phyloP scores from a whole-genome alignment of 2,113 vertebrate genomes.

The Ranitomeya variabilis region DNA sequence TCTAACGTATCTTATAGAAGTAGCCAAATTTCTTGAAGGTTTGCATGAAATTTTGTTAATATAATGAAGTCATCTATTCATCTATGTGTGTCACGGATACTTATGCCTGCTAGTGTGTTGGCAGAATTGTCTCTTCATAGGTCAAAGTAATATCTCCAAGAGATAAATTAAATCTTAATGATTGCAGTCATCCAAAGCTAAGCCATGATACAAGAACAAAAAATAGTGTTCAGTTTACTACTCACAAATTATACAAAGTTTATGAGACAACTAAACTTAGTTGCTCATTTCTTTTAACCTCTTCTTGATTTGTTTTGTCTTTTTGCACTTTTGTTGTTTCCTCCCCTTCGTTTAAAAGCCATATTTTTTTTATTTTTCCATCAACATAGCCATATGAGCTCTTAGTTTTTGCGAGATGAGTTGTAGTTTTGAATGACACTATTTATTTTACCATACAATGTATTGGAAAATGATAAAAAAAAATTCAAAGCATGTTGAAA shows the following conservation, averaged over 20 bases:
- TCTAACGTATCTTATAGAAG: neutral
- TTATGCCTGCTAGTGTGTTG: constrained; percentile 31
- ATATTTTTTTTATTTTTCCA: no score
- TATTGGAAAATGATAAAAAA: no score
- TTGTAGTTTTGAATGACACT: no score
- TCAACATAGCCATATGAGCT: no score
- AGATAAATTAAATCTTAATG: constrained; percentile 49
- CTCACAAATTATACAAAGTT: neutral
- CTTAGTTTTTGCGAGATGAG: no score
- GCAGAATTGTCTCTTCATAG: constrained; percentile 33
- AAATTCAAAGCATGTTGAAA: no score
- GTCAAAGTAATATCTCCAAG: constrained; percentile 42
- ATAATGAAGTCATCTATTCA: constrained; percentile 20
- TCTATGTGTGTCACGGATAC: constrained; percentile 18
- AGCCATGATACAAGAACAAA: neutral
- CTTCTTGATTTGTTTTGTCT: no score
- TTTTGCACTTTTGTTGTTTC: no score
- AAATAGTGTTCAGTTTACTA: neutral
- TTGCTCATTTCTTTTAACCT: neutral
- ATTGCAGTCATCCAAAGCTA: constrained; percentile 38
- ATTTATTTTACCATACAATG: no score
- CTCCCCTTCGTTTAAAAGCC: no score
- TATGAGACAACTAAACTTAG: neutral
- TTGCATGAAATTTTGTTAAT: constrained; percentile 27
- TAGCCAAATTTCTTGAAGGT: constrained; percentile 47